phyloP scores from a whole-genome alignment of 2,113 vertebrate species.

The Aptenodytes forsteri region DNA sequence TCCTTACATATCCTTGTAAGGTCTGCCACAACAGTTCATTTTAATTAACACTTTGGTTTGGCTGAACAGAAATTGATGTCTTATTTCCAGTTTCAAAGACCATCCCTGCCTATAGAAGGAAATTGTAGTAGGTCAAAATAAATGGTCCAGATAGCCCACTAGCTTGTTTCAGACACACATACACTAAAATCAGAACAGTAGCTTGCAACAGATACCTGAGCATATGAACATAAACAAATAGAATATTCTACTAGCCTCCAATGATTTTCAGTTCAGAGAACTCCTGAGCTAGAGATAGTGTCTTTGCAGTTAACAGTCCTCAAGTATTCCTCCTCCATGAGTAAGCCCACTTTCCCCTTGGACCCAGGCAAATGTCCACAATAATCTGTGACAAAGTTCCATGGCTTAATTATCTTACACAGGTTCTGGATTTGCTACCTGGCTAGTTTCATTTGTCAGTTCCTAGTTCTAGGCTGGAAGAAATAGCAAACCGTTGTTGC shows the following conservation, averaged over 20 bases:
- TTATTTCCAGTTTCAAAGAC: neutral
- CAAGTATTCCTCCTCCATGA: neutral
- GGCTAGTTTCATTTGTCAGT: neutral
- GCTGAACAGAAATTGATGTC: neutral
- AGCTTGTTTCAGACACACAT: neutral
- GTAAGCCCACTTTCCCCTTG: neutral
- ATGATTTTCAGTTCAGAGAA: neutral
- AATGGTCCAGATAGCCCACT: neutral
- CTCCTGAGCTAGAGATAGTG: neutral
- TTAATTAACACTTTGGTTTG: neutral
- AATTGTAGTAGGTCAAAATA: neutral
- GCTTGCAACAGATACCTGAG: neutral
- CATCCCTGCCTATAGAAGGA: neutral
- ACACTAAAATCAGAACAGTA: neutral
- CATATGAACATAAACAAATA: neutral
- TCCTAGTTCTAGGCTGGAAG: neutral
- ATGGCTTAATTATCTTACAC: neutral
- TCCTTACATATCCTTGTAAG: neutral
- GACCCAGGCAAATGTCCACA: neutral
- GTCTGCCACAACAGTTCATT: neutral
- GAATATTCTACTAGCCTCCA: neutral
- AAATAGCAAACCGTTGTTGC: neutral
- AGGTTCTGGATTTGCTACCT: neutral
- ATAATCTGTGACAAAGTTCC: neutral
- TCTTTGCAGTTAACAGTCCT: neutral